phyloP scores from a whole-genome alignment of 2,888 invertebrate species.

The Heliconius sara region DNA sequence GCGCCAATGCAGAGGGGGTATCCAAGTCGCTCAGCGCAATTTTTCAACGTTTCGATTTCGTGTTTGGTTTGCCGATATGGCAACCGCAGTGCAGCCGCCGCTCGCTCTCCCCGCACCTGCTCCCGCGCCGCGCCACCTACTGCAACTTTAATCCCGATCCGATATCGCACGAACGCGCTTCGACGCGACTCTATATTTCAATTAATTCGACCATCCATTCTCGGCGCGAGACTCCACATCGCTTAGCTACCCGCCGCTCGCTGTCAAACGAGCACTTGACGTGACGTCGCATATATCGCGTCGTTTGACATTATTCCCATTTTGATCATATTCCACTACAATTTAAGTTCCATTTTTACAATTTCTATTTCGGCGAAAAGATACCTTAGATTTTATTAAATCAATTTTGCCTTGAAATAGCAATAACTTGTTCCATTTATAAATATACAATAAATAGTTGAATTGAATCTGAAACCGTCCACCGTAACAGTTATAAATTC shows the following conservation, averaged over 20 bases:
- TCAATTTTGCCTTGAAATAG: constrained; percentile 1
- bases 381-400: neutral
- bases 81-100: constrained; percentile 61
- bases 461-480: constrained; percentile 38
- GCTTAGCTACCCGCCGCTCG: constrained; percentile 63
- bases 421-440: constrained; percentile 27
- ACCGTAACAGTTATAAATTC: constrained; percentile 49
- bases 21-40: constrained; percentile 78
- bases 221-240: constrained; percentile 69
- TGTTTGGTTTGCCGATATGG: constrained; percentile 74
- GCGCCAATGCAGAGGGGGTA: constrained; percentile 67
- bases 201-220: constrained; percentile 80
- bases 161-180: constrained; percentile 64
- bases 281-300: constrained; percentile 48
- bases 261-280: constrained; percentile 54
- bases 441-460: constrained; percentile 32
- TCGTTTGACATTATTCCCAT: constrained; percentile 48
- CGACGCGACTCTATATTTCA: constrained; percentile 80
- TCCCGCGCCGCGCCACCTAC: constrained; percentile 69
- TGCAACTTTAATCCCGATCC: constrained; percentile 81
- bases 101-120: constrained; percentile 63
- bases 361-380: neutral
- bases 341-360: constrained; percentile 24
- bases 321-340: constrained; percentile 28
- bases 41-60: constrained; percentile 79